Conservation (phyloP, 2,888 invertebrate species). For the Micoletzkya japonica region DNA sequence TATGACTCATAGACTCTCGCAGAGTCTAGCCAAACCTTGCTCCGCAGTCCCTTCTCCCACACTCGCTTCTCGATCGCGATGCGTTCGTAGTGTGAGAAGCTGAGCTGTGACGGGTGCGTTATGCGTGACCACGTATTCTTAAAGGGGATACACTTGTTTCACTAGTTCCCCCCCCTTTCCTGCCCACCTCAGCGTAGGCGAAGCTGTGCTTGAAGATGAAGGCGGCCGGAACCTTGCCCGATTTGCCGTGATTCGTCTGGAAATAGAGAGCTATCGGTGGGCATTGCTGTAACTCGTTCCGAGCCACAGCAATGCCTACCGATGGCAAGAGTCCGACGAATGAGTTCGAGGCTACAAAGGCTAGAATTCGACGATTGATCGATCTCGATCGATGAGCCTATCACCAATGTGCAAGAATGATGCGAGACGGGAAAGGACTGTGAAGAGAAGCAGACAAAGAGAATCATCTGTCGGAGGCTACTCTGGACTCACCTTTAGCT, state of each 20-base stretch:
- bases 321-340: too few species aligned
- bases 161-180: not conserved
- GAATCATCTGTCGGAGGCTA: not conserved
- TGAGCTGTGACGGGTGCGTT: conserved; percentile 16
- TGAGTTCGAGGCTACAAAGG: too few species aligned
- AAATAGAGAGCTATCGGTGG: not conserved
- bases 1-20: too few species aligned
- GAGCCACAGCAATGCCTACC: not conserved
- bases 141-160: not conserved
- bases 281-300: not conserved
- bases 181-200: conserved; percentile 20
- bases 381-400: too few species aligned
- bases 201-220: conserved; percentile 23
- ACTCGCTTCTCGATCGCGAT: conserved; percentile 16
- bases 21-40: too few species aligned
- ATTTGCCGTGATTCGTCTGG: conserved; percentile 7
- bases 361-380: too few species aligned
- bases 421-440: too few species aligned
- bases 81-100: conserved; percentile 3
- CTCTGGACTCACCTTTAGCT: not conserved
- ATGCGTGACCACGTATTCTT: conserved; percentile 16
- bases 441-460: too few species aligned
- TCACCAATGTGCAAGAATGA: too few species aligned
- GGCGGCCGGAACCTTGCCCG: conserved; percentile 14
- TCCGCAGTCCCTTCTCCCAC: conserved; percentile 17